These are phyloP conservation scores for Drosophila athabasca DNA, from an alignment of 1,140 invertebrate genomes.

Conservation along the genomic window DNA sequence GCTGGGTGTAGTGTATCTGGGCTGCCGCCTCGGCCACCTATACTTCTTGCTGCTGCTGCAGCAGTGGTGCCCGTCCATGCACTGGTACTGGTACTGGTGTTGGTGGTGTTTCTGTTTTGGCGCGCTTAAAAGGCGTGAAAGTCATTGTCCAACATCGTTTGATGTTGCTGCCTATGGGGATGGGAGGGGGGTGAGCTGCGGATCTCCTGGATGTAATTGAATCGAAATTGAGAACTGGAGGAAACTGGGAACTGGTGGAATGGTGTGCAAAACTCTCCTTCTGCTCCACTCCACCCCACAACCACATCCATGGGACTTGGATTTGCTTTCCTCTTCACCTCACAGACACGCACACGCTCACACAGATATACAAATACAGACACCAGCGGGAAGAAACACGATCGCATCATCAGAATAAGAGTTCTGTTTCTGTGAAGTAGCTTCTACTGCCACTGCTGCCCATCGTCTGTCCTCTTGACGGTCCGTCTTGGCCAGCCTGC, in stretches of 20 bases:
- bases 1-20: conserved; percentile 15
- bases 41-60: conserved; percentile 15
- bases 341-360: conserved; percentile 24
- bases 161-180: conserved; percentile 22
- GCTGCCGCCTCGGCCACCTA: conserved; percentile 10
- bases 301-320: conserved; percentile 33
- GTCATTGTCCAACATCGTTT: conserved; percentile 69
- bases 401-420: conserved; percentile 66
- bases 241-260: conserved; percentile 50
- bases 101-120: conserved; percentile 59
- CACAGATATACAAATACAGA: conserved; percentile 24
- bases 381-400: conserved; percentile 28
- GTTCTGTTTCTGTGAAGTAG: conserved; percentile 65
- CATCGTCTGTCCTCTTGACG: conserved; percentile 19
- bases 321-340: conserved; percentile 32
- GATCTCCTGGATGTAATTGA: conserved; percentile 20
- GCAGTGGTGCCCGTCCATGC: conserved; percentile 6
- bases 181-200: background rate
- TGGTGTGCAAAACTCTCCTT: conserved; percentile 67
- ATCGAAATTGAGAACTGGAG: conserved; percentile 8
- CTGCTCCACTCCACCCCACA: conserved; percentile 32
- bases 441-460: conserved; percentile 42
- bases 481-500: conserved; percentile 69
- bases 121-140: conserved; percentile 77
- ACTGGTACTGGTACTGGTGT: conserved; percentile 3